Base-by-base conservation (phyloP, 2,113 vertebrate species). In the Etia nguti region DNA sequence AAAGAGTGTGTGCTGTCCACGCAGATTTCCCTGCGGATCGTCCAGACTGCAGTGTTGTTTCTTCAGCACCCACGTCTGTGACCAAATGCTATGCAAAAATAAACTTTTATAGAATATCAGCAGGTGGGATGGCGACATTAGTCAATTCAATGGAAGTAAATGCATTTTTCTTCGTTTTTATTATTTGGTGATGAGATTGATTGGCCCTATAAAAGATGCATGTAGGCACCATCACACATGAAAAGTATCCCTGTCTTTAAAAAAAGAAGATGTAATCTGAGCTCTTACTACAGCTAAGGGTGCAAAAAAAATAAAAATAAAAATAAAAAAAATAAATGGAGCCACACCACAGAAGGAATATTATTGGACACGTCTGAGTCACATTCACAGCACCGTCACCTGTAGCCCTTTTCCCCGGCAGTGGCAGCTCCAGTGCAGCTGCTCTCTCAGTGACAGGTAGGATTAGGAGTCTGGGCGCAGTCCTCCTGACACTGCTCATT, bases 401-500 rank as follows among this genome's bases (percentile, higher is more conserved):
- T 86, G 84, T 65, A 15, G 73, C 73, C 5, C 4, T 13, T n/a
- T 13, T 5, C n/a, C 29, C 46, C 80, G 22, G 10, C 56, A 83
- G 89, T 94, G 93, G 89, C 94, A 92, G 92, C 70, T 29, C 70
- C 34, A 9, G 46, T 31, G 46, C 46, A 31, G 46, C 26, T 50
- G 81, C 48, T 73, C 59, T 80, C 38, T 70, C 79, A 79, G 90
- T 95, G 94, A 90, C 95, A 92, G 93, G 57, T 85, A 50, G 89
- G 89, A 94, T 95, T 93, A 93, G 92, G 89, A 94, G 92, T 93
- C 94, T 56, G 83, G 79, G 86, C 92, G 91, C 90, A 94, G 90
- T 89, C 89, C 88, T 86, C 87, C 88, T 95, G 94, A 96, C 95
- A 96, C 92, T 94, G 84, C 88, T 95, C 93, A 94, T 96, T 95